Evolutionary conservation across 2,888 invertebrate species (phyloP).

Genomic region (Shargacucullia verbasci): DNA sequence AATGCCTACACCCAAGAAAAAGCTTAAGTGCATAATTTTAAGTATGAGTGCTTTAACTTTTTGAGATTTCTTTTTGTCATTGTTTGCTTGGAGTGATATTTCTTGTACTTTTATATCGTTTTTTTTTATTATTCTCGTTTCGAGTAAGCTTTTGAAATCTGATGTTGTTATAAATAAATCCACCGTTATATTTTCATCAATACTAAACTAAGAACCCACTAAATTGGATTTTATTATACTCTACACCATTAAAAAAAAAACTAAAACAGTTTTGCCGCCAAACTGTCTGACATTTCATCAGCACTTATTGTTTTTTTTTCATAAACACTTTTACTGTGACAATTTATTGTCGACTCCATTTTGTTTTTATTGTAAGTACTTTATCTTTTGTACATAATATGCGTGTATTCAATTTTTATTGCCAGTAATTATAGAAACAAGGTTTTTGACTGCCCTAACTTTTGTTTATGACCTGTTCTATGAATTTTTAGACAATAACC

Average conservation of each 20-base stretch:
- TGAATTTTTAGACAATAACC: conserved; percentile 13
- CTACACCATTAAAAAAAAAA: not conserved
- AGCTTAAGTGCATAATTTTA: too few species aligned
- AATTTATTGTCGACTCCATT: conserved; percentile 1
- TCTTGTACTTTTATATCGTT: not conserved
- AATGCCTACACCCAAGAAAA: too few species aligned
- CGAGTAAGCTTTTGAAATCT: not conserved
- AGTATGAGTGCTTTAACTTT: too few species aligned
- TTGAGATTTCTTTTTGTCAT: too few species aligned
- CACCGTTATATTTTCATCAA: too few species aligned
- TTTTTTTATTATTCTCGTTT: too few species aligned
- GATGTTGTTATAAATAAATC: too few species aligned
- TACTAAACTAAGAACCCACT: too few species aligned
- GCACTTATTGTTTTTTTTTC: conserved; percentile 6
- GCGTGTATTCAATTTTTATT: conserved; percentile 10
- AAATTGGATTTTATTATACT: not conserved
- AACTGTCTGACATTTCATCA: conserved; percentile 19
- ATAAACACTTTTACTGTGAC: conserved; percentile 1
- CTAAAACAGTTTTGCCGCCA: conserved; percentile 22
- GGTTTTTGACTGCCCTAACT: not conserved
- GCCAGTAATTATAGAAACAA: conserved; percentile 8
- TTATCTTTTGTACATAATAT: conserved; percentile 18
- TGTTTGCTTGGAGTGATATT: too few species aligned
- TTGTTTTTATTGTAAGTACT: conserved; percentile 5
- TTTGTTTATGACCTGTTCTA: conserved; percentile 18